Conservation (phyloP, 2,888 invertebrate genomes). For the Protula sp. region DNA sequence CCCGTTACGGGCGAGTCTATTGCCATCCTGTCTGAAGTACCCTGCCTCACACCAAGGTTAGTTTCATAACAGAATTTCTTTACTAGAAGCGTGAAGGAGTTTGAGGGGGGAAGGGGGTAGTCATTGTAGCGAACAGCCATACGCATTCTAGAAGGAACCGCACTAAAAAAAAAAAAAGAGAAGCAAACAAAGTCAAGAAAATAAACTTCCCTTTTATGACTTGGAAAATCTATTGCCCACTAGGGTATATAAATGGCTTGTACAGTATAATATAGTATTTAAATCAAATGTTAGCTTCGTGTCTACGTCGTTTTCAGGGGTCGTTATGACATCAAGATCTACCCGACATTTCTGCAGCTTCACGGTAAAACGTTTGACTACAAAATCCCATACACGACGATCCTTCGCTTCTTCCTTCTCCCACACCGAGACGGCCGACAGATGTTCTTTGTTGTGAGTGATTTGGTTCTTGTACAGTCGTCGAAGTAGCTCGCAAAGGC, state of each 20-base stretch:
- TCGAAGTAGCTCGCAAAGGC: not conserved
- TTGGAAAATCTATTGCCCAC: no score
- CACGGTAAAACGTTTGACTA: slow-evolving; percentile 99
- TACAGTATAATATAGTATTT: no score
- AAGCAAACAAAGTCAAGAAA: no score
- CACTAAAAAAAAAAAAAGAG: no score
- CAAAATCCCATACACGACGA: slow-evolving; percentile 97
- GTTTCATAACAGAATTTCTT: no score
- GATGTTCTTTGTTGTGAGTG: slow-evolving; percentile 88
- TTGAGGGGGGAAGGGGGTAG: no score
- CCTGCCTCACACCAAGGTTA: slow-evolving; percentile 94
- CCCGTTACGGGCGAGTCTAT: slow-evolving; percentile 97
- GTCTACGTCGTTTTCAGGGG: slow-evolving; percentile 83
- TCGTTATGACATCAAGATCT: slow-evolving; percentile 93
- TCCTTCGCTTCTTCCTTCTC: slow-evolving; percentile 84
- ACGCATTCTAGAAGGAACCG: no score
- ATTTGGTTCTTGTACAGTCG: not conserved
- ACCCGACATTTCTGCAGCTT: slow-evolving; percentile 82
- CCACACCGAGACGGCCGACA: slow-evolving; percentile 97
- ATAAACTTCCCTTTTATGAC: no score
- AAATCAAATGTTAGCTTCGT: no score
- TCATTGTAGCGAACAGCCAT: no score
- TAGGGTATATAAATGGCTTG: no score
- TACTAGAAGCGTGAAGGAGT: no score
- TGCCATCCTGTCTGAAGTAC: slow-evolving; percentile 91